These are phyloP conservation scores for Xenentodon cancila DNA, from an alignment of 2,797 vertebrate species.

Conservation along the genomic window DNA sequence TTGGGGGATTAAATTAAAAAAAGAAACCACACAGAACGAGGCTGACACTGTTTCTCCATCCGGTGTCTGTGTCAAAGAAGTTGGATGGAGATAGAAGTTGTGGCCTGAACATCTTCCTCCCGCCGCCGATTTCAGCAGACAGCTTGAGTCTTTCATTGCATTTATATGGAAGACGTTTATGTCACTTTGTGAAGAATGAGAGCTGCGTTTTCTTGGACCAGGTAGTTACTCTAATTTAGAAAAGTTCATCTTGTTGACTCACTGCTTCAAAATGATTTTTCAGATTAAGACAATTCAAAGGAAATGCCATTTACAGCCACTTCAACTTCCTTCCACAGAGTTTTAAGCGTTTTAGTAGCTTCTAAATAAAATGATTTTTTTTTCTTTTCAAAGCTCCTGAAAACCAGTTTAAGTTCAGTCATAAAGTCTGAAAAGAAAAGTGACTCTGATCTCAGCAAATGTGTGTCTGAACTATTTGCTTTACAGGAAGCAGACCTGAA, in stretches of 20 bases:
- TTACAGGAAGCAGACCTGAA: conserved; percentile 24
- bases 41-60: background rate
- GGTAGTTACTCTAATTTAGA: background rate
- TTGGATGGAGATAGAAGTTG: conserved; percentile 27
- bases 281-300: background rate
- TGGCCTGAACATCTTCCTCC: conserved; percentile 30
- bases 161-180: background rate
- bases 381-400: conserved; percentile 16
- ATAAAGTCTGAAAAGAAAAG: conserved; percentile 21
- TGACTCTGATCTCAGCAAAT: conserved; percentile 26
- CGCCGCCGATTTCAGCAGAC: conserved; percentile 35
- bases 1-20: conserved; percentile 32
- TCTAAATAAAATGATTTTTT: conserved; percentile 21
- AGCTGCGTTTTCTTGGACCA: too few relatives aligned
- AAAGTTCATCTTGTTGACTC: background rate
- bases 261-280: background rate
- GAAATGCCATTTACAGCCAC: background rate
- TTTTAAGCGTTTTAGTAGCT: conserved; percentile 5
- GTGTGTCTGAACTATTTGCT: conserved; percentile 30
- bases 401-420: conserved; percentile 35
- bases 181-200: too few relatives aligned
- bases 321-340: conserved; percentile 27
- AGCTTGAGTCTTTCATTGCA: conserved; percentile 8
- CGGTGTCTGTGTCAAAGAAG: background rate
- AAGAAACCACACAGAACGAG: conserved; percentile 25